Conservation (phyloP, 2,113 vertebrate genomes). For the Myotis yumanensis region DNA sequence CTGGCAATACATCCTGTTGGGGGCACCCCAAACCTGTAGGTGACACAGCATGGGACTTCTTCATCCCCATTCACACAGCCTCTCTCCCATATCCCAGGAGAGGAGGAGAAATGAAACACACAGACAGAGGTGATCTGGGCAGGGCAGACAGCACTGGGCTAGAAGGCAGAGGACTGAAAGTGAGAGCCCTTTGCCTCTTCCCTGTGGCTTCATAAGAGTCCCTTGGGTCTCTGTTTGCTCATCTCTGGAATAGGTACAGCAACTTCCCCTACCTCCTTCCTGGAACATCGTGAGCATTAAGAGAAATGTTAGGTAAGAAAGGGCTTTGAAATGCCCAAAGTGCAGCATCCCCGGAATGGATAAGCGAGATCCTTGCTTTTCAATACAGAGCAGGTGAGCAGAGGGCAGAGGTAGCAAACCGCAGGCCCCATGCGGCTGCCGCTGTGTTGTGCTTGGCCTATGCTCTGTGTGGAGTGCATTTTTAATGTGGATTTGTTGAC, state of each 20-base stretch:
- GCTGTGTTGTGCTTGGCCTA: conserved; percentile 3
- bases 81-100: background rate
- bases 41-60: background rate
- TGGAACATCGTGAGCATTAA: background rate
- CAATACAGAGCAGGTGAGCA: background rate
- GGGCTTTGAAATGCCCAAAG: background rate
- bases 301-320: background rate
- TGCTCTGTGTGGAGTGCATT: background rate
- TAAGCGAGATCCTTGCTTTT: background rate
- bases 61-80: background rate
- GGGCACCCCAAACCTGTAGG: background rate
- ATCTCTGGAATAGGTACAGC: background rate
- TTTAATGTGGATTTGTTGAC: background rate
- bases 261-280: background rate
- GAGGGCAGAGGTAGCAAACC: background rate
- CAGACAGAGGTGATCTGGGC: background rate
- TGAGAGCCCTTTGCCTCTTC: background rate
- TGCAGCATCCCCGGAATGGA: background rate
- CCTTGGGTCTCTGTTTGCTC: background rate
- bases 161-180: background rate
- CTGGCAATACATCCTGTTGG: background rate
- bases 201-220: background rate
- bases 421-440: background rate
- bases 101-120: background rate
- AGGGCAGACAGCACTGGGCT: background rate